Conservation (phyloP, 2,797 vertebrate genomes). For the Otus scops region DNA sequence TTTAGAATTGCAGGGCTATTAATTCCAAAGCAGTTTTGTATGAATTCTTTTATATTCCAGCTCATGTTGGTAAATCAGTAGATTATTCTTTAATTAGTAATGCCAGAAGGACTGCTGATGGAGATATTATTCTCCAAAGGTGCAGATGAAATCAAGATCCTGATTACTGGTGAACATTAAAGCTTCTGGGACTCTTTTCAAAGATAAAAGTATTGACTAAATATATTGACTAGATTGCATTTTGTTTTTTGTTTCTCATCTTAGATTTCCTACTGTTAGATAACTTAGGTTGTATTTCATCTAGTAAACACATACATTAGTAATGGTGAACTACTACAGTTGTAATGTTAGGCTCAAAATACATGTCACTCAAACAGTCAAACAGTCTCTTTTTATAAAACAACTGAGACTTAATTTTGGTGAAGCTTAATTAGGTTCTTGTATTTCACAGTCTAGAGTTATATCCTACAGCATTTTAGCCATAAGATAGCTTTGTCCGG, state of each 20-base stretch:
- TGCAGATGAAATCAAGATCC: background rate
- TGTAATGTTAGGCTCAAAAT: background rate
- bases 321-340: background rate
- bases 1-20: constrained; percentile 55
- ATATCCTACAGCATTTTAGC: background rate
- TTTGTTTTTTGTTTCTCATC: constrained; percentile 12
- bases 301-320: background rate
- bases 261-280: background rate
- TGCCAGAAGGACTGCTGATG: constrained; percentile 11
- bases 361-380: background rate
- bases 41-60: constrained; percentile 5
- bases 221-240: background rate
- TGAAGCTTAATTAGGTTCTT: background rate
- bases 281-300: background rate
- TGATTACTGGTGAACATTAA: constrained; percentile 2
- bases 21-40: constrained; percentile 46
- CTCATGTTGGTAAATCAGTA: constrained; percentile 4
- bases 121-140: constrained; percentile 12
- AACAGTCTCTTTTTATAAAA: background rate
- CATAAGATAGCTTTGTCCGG: background rate
- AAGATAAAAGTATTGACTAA: constrained; percentile 20
- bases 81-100: constrained; percentile 35
- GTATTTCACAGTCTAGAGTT: background rate
- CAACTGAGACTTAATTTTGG: background rate
- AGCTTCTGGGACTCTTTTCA: constrained; percentile 7